Evolutionary conservation across 2,113 vertebrate species (phyloP).

Genomic region (Onychorhynchus coronatus): DNA sequence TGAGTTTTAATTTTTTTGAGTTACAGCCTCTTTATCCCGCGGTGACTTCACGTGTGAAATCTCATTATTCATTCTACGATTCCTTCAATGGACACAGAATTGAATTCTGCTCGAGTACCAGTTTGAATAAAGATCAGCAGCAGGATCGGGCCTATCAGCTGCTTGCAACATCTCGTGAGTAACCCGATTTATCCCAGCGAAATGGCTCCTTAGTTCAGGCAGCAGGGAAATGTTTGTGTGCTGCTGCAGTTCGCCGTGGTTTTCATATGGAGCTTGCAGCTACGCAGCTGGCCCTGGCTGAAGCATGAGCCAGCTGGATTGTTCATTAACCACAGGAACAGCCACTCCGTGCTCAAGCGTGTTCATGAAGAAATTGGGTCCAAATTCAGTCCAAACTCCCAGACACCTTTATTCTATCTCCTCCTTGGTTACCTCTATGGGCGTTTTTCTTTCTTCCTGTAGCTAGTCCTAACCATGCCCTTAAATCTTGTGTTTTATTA

Average conservation of each 20-base stretch:
- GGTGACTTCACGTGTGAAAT: not conserved
- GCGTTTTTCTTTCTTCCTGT: not conserved
- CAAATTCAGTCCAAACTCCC: not conserved
- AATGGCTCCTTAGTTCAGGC: slow-evolving; percentile 50
- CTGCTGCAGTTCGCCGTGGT: slow-evolving; percentile 1
- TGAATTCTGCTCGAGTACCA: slow-evolving; percentile 33
- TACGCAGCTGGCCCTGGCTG: not conserved
- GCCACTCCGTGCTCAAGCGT: not conserved
- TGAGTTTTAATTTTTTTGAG: not conserved
- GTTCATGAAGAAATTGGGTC: not conserved
- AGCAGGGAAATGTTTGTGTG: slow-evolving; percentile 13
- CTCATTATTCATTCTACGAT: slow-evolving; percentile 15
- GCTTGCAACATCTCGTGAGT: slow-evolving; percentile 1
- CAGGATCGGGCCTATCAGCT: slow-evolving; percentile 35
- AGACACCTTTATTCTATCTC: not conserved
- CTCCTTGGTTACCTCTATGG: not conserved
- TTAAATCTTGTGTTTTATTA: not conserved
- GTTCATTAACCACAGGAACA: slow-evolving; percentile 13
- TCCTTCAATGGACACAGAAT: not conserved
- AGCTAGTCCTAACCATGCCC: not conserved
- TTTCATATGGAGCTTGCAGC: slow-evolving; percentile 34
- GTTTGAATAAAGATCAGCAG: slow-evolving; percentile 5
- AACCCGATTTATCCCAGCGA: slow-evolving; percentile 28
- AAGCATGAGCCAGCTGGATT: not conserved
- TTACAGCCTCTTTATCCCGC: not conserved